phyloP scores from a whole-genome alignment of 2,888 invertebrate genomes.

The Eulithis prunata region DNA sequence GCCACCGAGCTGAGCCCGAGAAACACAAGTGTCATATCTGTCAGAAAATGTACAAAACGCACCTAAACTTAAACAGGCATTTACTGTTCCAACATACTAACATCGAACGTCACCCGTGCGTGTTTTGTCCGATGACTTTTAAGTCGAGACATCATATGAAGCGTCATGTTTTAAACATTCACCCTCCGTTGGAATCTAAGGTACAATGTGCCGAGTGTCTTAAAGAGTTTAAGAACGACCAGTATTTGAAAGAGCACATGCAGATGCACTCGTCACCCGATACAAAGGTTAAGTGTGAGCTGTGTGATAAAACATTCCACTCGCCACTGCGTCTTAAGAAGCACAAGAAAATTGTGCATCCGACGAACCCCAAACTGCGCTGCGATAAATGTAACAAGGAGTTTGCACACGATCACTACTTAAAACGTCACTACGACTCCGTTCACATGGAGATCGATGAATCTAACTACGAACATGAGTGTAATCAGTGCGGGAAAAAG shows the following conservation, averaged over 20 bases:
- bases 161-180: constrained; percentile 74
- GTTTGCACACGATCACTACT: constrained; percentile 74
- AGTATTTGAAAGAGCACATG: constrained; percentile 78
- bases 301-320: constrained; percentile 75
- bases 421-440: constrained; percentile 68
- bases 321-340: constrained; percentile 74
- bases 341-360: constrained; percentile 77
- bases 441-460: constrained; percentile 74
- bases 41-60: constrained; percentile 71
- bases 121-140: constrained; percentile 77
- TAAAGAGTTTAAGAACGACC: constrained; percentile 79
- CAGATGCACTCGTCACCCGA: constrained; percentile 73
- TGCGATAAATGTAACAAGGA: constrained; percentile 78
- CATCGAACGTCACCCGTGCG: constrained; percentile 70
- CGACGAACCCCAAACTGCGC: constrained; percentile 68
- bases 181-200: constrained; percentile 76
- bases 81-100: constrained; percentile 72
- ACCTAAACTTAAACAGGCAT: constrained; percentile 69
- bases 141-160: constrained; percentile 79
- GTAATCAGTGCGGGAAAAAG: constrained; percentile 75
- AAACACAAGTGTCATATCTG: constrained; percentile 72
- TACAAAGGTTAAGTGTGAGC: constrained; percentile 73
- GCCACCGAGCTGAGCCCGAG: constrained; percentile 65
- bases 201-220: constrained; percentile 74
- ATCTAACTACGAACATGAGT: constrained; percentile 69